Evolutionary conservation across 2,797 vertebrate genomes (phyloP).

Genomic region (Schizopygopsis pylzovi): DNA sequence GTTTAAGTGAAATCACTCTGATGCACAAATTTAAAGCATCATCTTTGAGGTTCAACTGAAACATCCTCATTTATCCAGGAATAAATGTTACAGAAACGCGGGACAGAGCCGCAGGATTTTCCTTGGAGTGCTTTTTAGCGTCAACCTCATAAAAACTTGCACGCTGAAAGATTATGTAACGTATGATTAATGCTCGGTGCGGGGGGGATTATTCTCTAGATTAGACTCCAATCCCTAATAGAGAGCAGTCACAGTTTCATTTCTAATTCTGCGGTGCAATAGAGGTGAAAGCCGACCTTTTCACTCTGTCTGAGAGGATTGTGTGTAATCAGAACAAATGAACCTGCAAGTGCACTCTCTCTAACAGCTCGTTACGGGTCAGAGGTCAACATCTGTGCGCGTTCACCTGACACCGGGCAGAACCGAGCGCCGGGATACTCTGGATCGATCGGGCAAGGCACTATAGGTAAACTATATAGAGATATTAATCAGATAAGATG

Average conservation of each 20-base stretch:
- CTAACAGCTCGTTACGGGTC: slow-evolving; percentile 41
- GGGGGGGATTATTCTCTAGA: slow-evolving; percentile 59
- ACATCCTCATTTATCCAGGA: slow-evolving; percentile 46
- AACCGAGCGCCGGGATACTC: neutral
- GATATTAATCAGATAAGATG: neutral
- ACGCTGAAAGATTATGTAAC: slow-evolving; percentile 52
- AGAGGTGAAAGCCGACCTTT: slow-evolving; percentile 42
- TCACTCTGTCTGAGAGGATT: slow-evolving; percentile 48
- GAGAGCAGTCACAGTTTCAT: slow-evolving; percentile 38
- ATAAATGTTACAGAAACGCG: slow-evolving; percentile 30
- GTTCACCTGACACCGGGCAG: neutral
- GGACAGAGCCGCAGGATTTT: neutral
- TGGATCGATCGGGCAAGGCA: neutral
- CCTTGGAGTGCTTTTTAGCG: slow-evolving; percentile 34
- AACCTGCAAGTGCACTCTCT: slow-evolving; percentile 41
- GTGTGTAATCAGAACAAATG: slow-evolving; percentile 44
- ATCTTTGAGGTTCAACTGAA: slow-evolving; percentile 13
- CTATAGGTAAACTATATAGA: neutral
- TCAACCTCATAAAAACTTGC: slow-evolving; percentile 18
- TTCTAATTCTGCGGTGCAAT: slow-evolving; percentile 44
- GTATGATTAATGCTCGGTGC: slow-evolving; percentile 53
- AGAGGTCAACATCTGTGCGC: slow-evolving; percentile 52
- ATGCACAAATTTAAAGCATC: slow-evolving; percentile 4
- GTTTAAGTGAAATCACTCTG: neutral
- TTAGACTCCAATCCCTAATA: slow-evolving; percentile 51